These are phyloP conservation scores for Conger conger DNA, from an alignment of 2,113 vertebrate genomes.

Conservation along the genomic window DNA sequence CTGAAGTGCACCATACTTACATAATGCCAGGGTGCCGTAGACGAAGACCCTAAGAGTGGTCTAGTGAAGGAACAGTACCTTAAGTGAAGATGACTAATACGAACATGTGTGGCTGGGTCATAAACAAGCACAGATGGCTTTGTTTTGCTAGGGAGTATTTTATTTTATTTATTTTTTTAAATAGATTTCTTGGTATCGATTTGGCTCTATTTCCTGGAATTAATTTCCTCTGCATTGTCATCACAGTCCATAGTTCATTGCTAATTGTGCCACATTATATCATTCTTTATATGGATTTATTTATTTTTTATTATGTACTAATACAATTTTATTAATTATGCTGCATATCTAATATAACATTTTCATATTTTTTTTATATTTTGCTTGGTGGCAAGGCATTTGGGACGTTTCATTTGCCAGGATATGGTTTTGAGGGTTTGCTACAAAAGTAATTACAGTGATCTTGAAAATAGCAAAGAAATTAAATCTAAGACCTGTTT, in stretches of 20 bases:
- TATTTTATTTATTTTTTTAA: neutral
- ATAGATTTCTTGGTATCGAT: neutral
- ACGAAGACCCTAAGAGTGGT: neutral
- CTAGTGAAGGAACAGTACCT: neutral
- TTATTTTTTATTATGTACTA: neutral
- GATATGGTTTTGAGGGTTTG: too few species aligned
- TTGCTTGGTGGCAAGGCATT: too few species aligned
- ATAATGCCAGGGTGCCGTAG: neutral
- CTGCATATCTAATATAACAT: too few species aligned
- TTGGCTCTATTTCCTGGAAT: constrained; percentile 1
- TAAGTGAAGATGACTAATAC: neutral
- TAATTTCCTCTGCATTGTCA: neutral
- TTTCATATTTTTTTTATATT: too few species aligned
- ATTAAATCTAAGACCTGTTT: too few species aligned
- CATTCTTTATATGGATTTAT: neutral
- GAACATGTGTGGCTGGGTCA: neutral
- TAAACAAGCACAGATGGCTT: neutral
- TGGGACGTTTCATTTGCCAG: too few species aligned
- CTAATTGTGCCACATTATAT: neutral
- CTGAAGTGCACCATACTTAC: neutral
- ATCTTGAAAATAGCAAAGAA: too few species aligned
- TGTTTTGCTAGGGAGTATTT: neutral
- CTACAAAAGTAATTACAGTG: too few species aligned
- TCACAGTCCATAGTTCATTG: neutral
- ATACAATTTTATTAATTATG: too few species aligned